Evolutionary conservation across 2,888 invertebrate species (phyloP), one percentile per base, ranked within the genome.

Genomic region (Neuroscelio doddi): DNA sequence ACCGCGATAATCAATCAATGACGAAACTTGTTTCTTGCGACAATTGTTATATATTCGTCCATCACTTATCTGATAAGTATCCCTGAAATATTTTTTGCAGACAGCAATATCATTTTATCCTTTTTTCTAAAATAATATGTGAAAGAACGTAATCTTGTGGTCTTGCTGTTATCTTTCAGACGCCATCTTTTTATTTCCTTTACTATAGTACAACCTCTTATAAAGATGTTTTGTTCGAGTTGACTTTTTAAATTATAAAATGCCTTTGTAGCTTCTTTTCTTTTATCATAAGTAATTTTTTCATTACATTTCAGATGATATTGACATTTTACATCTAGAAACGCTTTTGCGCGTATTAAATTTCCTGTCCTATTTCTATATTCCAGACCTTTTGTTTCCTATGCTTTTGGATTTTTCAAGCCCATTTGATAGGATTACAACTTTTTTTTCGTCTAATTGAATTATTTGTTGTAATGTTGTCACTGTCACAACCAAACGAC

Each of bases 271-370:
- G n/a, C n/a, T n/a, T n/a, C n/a, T n/a, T n/a, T n/a, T n/a, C n/a
- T n/a, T n/a, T n/a, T n/a, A n/a, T n/a, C n/a, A n/a, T n/a, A n/a
- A n/a, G n/a, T n/a, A n/a, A n/a, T n/a, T n/a, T n/a, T n/a, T n/a
- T n/a, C n/a, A n/a, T n/a, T n/a, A n/a, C n/a, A n/a, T n/a, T n/a
- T n/a, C n/a, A n/a, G n/a, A n/a, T n/a, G n/a, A n/a, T n/a, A n/a
- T n/a, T n/a, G n/a, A n/a, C n/a, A n/a, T n/a, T n/a, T n/a, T n/a
- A 64, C 65, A 71, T 73, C 70, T 58, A 70, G 63, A 70, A 67
- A 71, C 65, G 63, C 64, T 70, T 65, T 70, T 65, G 68, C 68
- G 56, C 64, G 69, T 67, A 67, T 67, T 70, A 72, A 68, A 53
- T 70, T 69, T 69, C 64, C 69, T 67, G 56, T 50, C 42, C 67